phyloP scores from a whole-genome alignment of 1,140 invertebrate genomes.

The Bombus waltoni region DNA sequence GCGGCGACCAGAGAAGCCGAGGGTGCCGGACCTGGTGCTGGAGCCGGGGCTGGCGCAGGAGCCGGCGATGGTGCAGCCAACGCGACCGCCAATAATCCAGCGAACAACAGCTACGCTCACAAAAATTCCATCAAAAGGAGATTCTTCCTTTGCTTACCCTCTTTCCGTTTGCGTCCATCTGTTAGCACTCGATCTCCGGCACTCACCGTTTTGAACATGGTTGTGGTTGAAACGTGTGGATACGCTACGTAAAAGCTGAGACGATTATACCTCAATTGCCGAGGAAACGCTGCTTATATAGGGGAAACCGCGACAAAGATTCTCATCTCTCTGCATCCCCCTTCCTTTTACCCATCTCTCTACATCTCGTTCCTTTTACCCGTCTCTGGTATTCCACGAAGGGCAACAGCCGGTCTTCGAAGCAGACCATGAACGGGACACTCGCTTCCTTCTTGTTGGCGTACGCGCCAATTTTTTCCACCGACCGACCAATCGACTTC shows the following conservation, averaged over 20 bases:
- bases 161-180: not conserved
- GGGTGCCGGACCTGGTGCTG: slow-evolving; percentile 47
- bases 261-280: slow-evolving; percentile 54
- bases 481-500: slow-evolving; percentile 64
- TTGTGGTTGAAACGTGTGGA: slow-evolving; percentile 2
- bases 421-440: slow-evolving; percentile 41
- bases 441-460: slow-evolving; percentile 60
- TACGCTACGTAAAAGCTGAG: slow-evolving; percentile 52
- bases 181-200: fast-evolving
- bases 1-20: not conserved
- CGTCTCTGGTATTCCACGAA: slow-evolving; percentile 43
- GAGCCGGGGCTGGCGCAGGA: slow-evolving; percentile 43
- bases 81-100: slow-evolving; percentile 66
- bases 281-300: slow-evolving; percentile 60
- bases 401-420: slow-evolving; percentile 56
- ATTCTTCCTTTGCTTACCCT: not conserved
- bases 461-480: not conserved
- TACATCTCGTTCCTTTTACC: slow-evolving; percentile 24
- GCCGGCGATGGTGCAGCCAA: slow-evolving; percentile 55
- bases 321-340: slow-evolving; percentile 37
- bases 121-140: not conserved
- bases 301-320: slow-evolving; percentile 45
- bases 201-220: slow-evolving; percentile 75
- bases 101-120: slow-evolving; percentile 59
- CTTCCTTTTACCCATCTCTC: not conserved